Conservation (phyloP, 2,888 invertebrate genomes). For the Drosophila mimica region DNA sequence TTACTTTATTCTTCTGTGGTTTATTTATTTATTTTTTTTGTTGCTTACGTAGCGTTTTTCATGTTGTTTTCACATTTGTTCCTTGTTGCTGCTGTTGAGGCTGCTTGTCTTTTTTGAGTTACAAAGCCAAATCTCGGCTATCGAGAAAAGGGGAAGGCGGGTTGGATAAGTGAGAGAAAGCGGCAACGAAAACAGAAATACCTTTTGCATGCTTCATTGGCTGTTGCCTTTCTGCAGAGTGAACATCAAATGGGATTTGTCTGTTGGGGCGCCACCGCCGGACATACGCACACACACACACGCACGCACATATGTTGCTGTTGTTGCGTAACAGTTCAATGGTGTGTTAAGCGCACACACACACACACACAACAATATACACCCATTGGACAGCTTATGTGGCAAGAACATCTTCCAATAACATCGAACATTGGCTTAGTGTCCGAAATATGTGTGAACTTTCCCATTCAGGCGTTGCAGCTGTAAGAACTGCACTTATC, state of each 20-base stretch:
- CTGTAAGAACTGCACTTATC: conserved; percentile 64
- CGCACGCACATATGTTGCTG: conserved; percentile 38
- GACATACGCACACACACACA: conserved; percentile 60
- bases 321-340: conserved; percentile 75
- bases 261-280: conserved; percentile 53
- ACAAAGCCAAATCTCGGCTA: conserved; percentile 76
- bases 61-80: conserved; percentile 78
- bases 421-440: conserved; percentile 62
- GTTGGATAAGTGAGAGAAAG: conserved; percentile 5
- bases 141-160: conserved; percentile 20
- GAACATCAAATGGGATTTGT: conserved; percentile 81
- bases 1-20: not conserved
- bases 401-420: conserved; percentile 56
- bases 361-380: conserved; percentile 13
- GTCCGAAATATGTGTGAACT: conserved; percentile 57
- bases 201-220: conserved; percentile 82
- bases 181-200: conserved; percentile 71
- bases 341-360: conserved; percentile 71
- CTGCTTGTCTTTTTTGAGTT: conserved; percentile 70
- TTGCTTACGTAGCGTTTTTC: conserved; percentile 59
- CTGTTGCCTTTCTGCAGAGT: conserved; percentile 79
- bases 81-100: conserved; percentile 43
- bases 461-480: conserved; percentile 42
- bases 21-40: conserved; percentile 12
- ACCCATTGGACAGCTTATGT: conserved; percentile 50